Conservation (phyloP, 2,797 vertebrate genomes). For the Sebastes minor region DNA sequence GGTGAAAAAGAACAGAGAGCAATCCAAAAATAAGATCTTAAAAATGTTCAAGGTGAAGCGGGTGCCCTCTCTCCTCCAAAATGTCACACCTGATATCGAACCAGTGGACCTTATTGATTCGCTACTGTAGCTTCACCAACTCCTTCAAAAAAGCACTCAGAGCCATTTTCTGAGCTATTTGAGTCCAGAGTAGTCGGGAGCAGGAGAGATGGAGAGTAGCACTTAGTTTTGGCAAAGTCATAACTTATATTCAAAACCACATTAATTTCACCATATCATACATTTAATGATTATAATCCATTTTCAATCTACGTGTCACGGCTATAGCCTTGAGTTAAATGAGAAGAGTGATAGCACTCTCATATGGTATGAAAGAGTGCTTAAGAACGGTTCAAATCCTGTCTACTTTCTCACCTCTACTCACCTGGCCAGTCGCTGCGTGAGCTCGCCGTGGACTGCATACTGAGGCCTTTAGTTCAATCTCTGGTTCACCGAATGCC, state of each 20-base stretch:
- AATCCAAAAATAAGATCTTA: constrained; percentile 31
- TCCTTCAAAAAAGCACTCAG: constrained; percentile 33
- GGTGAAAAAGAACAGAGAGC: not conserved
- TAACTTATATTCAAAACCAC: not conserved
- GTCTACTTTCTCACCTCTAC: not conserved
- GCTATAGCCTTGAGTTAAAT: not conserved
- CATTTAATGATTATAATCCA: not conserved
- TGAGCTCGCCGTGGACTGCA: not conserved
- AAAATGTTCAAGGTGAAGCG: constrained; percentile 28
- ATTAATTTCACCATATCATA: not conserved
- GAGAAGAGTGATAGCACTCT: no score
- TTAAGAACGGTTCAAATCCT: not conserved
- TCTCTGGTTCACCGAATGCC: not conserved
- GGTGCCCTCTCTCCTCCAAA: constrained; percentile 16
- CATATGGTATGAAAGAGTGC: no score
- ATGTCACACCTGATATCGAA: constrained; percentile 44
- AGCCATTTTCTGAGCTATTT: constrained; percentile 33
- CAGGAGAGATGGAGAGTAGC: not conserved
- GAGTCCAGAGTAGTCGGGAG: not conserved
- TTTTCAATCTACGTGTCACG: not conserved
- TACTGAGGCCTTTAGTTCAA: not conserved
- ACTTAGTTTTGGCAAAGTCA: not conserved
- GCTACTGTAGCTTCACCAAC: constrained; percentile 1
- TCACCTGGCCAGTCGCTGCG: not conserved
- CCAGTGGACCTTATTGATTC: constrained; percentile 32